phyloP scores from a whole-genome alignment of 2,888 invertebrate species.

The Torymus aiolomorphi region DNA sequence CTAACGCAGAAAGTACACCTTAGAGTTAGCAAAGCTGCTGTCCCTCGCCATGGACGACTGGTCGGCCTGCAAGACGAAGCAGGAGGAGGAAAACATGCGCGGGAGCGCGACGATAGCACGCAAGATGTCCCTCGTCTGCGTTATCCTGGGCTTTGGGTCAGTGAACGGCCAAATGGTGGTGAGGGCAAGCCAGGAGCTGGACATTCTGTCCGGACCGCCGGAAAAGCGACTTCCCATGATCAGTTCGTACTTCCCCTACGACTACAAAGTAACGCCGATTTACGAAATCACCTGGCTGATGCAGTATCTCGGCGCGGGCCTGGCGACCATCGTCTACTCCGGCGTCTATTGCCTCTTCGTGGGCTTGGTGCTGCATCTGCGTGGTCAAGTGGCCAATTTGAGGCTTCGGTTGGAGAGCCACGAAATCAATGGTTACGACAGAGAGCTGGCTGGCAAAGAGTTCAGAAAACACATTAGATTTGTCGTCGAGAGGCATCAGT shows the following conservation, averaged over 20 bases:
- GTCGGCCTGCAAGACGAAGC: not conserved
- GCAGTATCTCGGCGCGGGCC: constrained; percentile 61
- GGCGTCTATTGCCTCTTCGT: constrained; percentile 63
- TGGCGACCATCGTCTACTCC: constrained; percentile 62
- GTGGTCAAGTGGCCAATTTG: constrained; percentile 63
- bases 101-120: constrained; percentile 18
- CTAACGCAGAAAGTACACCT: constrained; percentile 1
- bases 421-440: not conserved
- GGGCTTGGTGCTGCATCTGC: constrained; percentile 64
- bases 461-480: constrained; percentile 19
- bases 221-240: constrained; percentile 48
- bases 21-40: constrained; percentile 6
- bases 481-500: constrained; percentile 38
- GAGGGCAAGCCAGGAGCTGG: constrained; percentile 34
- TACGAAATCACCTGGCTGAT: constrained; percentile 64
- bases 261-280: constrained; percentile 59
- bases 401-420: constrained; percentile 9
- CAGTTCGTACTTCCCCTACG: constrained; percentile 62
- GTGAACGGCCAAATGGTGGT: constrained; percentile 12
- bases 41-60: constrained; percentile 20
- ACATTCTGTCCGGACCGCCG: constrained; percentile 14
- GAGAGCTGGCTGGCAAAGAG: not conserved
- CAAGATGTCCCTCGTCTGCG: constrained; percentile 40
- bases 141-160: constrained; percentile 21
- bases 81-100: constrained; percentile 37